Evolutionary conservation across 2,888 invertebrate genomes (phyloP).

Genomic region (Heteromyza rotundicornis): DNA sequence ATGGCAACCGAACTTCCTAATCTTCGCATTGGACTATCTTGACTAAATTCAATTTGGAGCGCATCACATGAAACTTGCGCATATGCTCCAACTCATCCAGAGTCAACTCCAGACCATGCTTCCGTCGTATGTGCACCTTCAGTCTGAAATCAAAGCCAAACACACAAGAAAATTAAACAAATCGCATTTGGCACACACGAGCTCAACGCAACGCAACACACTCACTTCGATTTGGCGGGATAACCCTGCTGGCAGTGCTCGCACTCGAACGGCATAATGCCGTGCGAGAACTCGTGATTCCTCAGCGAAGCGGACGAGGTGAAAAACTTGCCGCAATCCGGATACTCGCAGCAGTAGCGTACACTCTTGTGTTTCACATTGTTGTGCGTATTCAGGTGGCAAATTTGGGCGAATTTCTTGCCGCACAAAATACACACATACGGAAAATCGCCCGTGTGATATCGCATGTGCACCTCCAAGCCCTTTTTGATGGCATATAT

Average conservation of each 20-base stretch:
- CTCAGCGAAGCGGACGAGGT: slow-evolving; percentile 46
- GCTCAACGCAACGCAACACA: too few species aligned
- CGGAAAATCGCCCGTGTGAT: slow-evolving; percentile 45
- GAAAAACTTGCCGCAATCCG: slow-evolving; percentile 43
- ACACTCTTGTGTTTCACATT: slow-evolving; percentile 43
- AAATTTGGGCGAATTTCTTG: slow-evolving; percentile 45
- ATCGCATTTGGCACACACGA: neutral
- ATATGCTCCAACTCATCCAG: slow-evolving; percentile 43
- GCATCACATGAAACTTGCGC: slow-evolving; percentile 43
- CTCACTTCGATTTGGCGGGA: slow-evolving; percentile 46
- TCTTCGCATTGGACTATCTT: slow-evolving; percentile 26
- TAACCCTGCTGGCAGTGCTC: slow-evolving; percentile 40
- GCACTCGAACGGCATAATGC: slow-evolving; percentile 49
- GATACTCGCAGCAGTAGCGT: slow-evolving; percentile 42
- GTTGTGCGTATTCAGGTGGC: slow-evolving; percentile 44
- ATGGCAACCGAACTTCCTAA: neutral
- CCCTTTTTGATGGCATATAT: slow-evolving; percentile 43
- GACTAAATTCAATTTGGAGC: slow-evolving; percentile 40
- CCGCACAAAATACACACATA: slow-evolving; percentile 44
- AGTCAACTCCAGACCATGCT: slow-evolving; percentile 36
- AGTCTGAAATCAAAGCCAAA: slow-evolving; percentile 31
- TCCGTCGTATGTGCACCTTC: slow-evolving; percentile 40
- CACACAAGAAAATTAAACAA: neutral
- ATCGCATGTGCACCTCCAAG: slow-evolving; percentile 48
- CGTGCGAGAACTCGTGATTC: slow-evolving; percentile 45